These are phyloP conservation scores for Magallana gigas DNA, from an alignment of 1,140 invertebrate species.

Conservation along the genomic window DNA sequence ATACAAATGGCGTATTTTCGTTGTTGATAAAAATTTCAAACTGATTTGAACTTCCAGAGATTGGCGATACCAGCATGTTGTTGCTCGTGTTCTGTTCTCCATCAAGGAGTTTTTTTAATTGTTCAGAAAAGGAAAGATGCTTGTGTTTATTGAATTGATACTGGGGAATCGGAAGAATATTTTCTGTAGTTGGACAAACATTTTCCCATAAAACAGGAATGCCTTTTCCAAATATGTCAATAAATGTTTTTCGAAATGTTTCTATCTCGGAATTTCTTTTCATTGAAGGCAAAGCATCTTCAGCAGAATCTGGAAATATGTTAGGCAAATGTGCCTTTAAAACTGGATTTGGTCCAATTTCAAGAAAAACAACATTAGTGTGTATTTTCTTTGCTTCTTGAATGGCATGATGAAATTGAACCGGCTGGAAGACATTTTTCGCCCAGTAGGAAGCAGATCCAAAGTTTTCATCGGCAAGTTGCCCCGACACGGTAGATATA, in stretches of 20 bases:
- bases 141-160: not conserved
- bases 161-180: not conserved
- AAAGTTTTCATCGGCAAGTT: constrained; percentile 19
- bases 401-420: constrained; percentile 59
- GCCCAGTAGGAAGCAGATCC: constrained; percentile 60
- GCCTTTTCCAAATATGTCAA: constrained; percentile 54
- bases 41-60: not conserved
- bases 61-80: not conserved
- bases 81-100: not conserved
- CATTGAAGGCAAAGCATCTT: constrained; percentile 52
- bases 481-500: constrained; percentile 62
- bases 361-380: constrained; percentile 61
- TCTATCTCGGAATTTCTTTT: constrained; percentile 52
- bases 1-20: constrained; percentile 37
- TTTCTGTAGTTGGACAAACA: constrained; percentile 18
- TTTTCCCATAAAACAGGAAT: constrained; percentile 53
- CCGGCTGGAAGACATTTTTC: constrained; percentile 61
- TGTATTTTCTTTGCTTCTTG: constrained; percentile 39
- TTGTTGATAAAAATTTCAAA: not conserved
- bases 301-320: constrained; percentile 47
- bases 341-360: constrained; percentile 66
- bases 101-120: not conserved
- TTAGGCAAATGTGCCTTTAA: constrained; percentile 58
- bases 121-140: not conserved
- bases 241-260: constrained; percentile 20